phyloP scores from a whole-genome alignment of 2,888 invertebrate species.

The Gasteruption jaculator region DNA sequence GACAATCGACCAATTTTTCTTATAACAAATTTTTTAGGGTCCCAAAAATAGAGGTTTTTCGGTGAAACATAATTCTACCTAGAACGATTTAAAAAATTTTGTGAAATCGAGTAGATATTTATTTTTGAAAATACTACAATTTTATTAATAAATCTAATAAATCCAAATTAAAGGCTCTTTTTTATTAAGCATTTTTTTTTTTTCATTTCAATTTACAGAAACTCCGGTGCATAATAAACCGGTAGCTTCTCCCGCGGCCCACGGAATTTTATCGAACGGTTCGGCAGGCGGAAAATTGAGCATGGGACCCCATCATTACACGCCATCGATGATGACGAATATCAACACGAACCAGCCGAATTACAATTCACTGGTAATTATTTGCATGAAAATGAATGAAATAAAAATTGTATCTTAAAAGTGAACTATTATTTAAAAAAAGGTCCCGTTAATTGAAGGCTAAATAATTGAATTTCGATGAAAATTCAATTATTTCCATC shows the following conservation, averaged over 20 bases:
- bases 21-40: too few relatives aligned
- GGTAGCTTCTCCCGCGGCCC: slow-evolving; percentile 73
- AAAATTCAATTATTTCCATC: slow-evolving; percentile 7
- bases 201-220: too few relatives aligned
- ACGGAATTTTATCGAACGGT: slow-evolving; percentile 69
- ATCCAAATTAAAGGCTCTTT: too few relatives aligned
- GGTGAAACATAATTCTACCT: too few relatives aligned
- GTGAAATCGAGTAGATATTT: too few relatives aligned
- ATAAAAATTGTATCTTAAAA: background rate
- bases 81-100: too few relatives aligned
- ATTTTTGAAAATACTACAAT: too few relatives aligned
- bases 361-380: slow-evolving; percentile 53
- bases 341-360: slow-evolving; percentile 54
- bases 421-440: too few relatives aligned
- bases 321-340: slow-evolving; percentile 57
- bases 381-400: background rate
- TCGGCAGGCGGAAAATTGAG: slow-evolving; percentile 61
- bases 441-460: background rate
- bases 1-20: too few relatives aligned
- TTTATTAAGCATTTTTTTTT: too few relatives aligned
- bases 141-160: too few relatives aligned
- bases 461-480: background rate
- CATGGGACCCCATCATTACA: slow-evolving; percentile 69
- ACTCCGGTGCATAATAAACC: slow-evolving; percentile 58
- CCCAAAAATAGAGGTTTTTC: too few relatives aligned